Evolutionary conservation across 2,113 vertebrate species (phyloP), one percentile per base, ranked within the genome.

Genomic region (Madoqua kirkii): DNA sequence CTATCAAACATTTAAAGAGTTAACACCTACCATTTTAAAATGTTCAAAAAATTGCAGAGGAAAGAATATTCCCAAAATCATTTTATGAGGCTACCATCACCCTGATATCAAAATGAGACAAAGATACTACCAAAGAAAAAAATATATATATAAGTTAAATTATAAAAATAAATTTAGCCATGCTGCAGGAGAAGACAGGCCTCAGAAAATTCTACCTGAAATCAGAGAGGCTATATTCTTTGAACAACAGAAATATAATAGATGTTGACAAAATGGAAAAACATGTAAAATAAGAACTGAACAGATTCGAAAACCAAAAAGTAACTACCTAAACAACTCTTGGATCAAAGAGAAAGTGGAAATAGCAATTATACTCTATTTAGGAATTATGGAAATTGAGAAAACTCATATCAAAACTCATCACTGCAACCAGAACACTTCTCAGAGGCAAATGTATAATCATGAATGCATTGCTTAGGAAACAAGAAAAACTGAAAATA

Each of bases 391-490:
- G 31, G 19, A 85, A 31, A 50, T 12, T 67, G 12, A 89, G 14
- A 89, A 82, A 7, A 87, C 14, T 59, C 40, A 33, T 33, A 83
- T 59, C 6, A 82, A 74, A 97, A 89, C 29, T 14, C 13, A 59
- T 79, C 45, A 48, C 4, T 78, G 31, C 6, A 87, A 62, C 15
- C 13, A 54, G n/a, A 95, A 78, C 2, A 17, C n/a, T 93, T 84
- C 21, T 87, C 19, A 93, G 52, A 81, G 31, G 15, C 48, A 93
- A 57, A 6, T 67, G 48, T 55, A 27, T 74, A 95, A 91, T 64
- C 36, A 87, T 50, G 74, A 96, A 90, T 54, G 21, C 36, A 91
- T 89, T 87, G 62, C 76, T 97, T 87, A 43, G 48, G 55, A 90
- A 94, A 59, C 25, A 82, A 50, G 3, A 62, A 71, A 45, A 1